Evolutionary conservation across 2,113 vertebrate genomes (phyloP).

Genomic region (Equus przewalskii): DNA sequence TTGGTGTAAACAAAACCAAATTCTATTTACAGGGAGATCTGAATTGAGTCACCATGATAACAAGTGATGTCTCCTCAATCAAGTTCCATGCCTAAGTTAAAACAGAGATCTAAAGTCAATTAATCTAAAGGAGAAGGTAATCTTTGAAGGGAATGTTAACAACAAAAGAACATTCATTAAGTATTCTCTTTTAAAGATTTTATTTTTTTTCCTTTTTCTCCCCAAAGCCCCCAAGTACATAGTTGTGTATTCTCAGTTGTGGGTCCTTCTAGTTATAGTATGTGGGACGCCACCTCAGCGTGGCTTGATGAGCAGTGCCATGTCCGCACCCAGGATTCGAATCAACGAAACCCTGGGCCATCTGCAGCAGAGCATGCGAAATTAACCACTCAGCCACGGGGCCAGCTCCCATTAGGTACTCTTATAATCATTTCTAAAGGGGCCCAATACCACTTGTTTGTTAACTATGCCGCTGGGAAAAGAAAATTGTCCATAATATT

Average conservation of each 20-base stretch:
- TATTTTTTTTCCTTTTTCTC: too few relatives aligned
- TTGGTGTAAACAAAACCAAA: neutral
- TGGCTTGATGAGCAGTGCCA: too few relatives aligned
- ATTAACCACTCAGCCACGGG: too few relatives aligned
- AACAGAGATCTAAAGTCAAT: neutral
- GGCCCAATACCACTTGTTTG: neutral
- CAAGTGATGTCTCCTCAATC: neutral
- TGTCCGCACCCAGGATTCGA: too few relatives aligned
- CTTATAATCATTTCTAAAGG: neutral
- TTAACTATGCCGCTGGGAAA: neutral
- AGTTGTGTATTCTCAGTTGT: too few relatives aligned
- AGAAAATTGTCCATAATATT: neutral
- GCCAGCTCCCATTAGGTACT: neutral
- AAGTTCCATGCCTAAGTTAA: neutral
- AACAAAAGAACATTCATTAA: neutral
- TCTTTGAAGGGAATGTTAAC: neutral
- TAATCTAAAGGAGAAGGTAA: neutral
- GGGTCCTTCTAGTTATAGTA: too few relatives aligned
- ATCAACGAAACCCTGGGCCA: too few relatives aligned
- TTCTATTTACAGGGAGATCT: neutral
- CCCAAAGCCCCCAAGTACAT: too few relatives aligned
- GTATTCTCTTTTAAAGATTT: neutral
- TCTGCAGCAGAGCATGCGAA: too few relatives aligned
- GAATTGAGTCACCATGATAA: neutral
- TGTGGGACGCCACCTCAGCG: too few relatives aligned